Conservation (phyloP, 2,888 invertebrate species). For the Pyrrhosoma nymphula region DNA sequence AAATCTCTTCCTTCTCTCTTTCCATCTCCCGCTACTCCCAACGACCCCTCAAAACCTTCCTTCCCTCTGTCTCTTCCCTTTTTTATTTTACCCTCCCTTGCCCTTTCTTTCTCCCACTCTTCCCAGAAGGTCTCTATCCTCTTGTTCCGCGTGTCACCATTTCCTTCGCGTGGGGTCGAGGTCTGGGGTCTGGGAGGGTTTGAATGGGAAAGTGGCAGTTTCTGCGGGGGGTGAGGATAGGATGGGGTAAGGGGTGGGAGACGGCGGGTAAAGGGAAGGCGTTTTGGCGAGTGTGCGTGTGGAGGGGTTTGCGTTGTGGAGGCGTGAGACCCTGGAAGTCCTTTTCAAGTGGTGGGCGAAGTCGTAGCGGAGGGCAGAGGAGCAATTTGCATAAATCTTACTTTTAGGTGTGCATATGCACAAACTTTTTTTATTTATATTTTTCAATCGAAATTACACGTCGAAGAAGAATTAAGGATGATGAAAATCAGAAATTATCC, state of each 20-base stretch:
- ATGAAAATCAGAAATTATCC: too few relatives aligned
- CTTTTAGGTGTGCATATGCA: too few relatives aligned
- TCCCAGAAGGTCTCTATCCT: conserved; percentile 44
- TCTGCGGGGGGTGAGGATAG: background rate
- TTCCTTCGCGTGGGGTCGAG: conserved; percentile 9
- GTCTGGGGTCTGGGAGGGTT: background rate
- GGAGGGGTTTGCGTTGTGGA: conserved; percentile 33
- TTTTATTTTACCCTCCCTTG: background rate
- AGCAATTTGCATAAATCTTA: too few relatives aligned
- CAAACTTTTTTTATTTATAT: too few relatives aligned
- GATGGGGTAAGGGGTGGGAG: conserved; percentile 69
- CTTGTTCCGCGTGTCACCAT: conserved; percentile 51
- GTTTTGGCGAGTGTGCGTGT: background rate
- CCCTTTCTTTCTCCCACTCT: background rate
- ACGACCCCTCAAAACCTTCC: background rate
- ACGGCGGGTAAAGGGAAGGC: conserved; percentile 65
- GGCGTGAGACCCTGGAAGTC: conserved; percentile 2
- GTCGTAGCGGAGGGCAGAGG: too few relatives aligned
- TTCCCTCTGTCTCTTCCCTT: background rate
- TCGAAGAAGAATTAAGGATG: too few relatives aligned
- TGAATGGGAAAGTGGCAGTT: conserved; percentile 17
- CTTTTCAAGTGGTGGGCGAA: background rate
- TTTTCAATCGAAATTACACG: too few relatives aligned
- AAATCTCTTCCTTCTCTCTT: background rate
- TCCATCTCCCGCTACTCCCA: background rate